Evolutionary conservation across 2,113 vertebrate species (phyloP), one percentile per base, ranked within the genome.

Genomic region (Acanthisitta chloris): DNA sequence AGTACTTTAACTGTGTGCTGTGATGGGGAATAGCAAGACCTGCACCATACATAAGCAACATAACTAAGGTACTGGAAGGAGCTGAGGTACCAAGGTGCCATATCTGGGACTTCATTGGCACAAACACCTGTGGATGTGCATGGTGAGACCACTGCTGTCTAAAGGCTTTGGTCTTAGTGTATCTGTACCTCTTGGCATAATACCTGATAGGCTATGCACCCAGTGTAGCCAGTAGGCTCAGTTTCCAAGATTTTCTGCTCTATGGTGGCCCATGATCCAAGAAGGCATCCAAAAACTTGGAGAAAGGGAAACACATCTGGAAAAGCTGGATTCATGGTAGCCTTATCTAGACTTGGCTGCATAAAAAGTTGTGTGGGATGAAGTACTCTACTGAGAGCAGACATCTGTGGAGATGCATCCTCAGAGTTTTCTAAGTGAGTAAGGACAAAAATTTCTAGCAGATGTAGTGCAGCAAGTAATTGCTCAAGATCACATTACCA

Each of bases 401-500:
- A 69, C 49, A 57, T 80, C 79, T 83, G 66, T 81, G 64, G 42
- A 93, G 67, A 83, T 61, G 14, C 23, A 73, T 54, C 71, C 59
- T 80, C 17, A 42, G 40, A 57, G 31, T 76, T 86, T 86, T 80
- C 42, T 62, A 4, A 62, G 36, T 71, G n/a, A 78, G 17, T 49
- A 78, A n/a, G 57, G 34, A 80, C 43, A 92, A 90, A 89, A 69
- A 61, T 80, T 89, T 95, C 65, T 89, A 76, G 62, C 91, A 96
- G 73, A 95, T 85, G 48, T 80, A 91, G 36, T 40, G 29, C 48
- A 87, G 52, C 8, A 88, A 94, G 28, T 40, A 76, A 72, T 91
- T 80, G 78, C 73, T 94, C 87, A 79, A 61, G 81, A 92, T 95
- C 71, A 73, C 84, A 88, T 95, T 92, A 88, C 62, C 49, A 31